Base-by-base conservation (phyloP, 2,113 vertebrate genomes). In the Aphyosemion australe region DNA sequence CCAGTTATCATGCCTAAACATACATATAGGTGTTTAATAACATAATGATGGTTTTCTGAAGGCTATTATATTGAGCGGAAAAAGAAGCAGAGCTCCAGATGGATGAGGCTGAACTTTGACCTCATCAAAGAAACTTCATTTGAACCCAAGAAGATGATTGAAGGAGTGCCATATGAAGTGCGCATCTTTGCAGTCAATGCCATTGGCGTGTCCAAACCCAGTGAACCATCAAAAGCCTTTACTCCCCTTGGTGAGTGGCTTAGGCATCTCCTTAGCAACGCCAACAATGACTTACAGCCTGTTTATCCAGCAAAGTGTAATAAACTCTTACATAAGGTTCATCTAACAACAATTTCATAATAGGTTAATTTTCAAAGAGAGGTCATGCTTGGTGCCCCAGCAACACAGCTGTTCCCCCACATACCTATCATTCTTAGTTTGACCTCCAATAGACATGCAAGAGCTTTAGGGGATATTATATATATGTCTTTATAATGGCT, bases 111-210 rank as follows among this genome's bases (percentile, higher is more conserved):
- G 70, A 99, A 99, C 88, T 99, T 99, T 84, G 97, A 99, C 80
- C 91, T 98, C 65, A 95, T 93, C 82, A 99, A 99, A 89, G 97
- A 99, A 90, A 95, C 93, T 41, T 90, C 85, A 34, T 99, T 98
- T 79, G 97, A 99, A 75, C 96, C 96, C 66, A 99, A 98, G 92
- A 99, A 98, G 89, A 99, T 99, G 97, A 99, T 99, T 87, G 97
- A 99, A 90, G 97, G 97, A 2, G 96, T 99, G 69, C 95, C 97
- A 7, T 99, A 99, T 0, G 97, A 99, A 85, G 95, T 97, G 50
- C 94, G 97, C 1, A 92, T 99, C 74, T 98, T 99, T 87, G 97
- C 97, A 0, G 95, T 99, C 55, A 99, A 99, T 52, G 93, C 96
- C 47, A 94, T 99, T 0, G 97, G 97, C 12, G 95, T 93, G 74